Evolutionary conservation across 2,113 vertebrate genomes (phyloP), one percentile per base, ranked within the genome.

Genomic region (Crotalus helleri): DNA sequence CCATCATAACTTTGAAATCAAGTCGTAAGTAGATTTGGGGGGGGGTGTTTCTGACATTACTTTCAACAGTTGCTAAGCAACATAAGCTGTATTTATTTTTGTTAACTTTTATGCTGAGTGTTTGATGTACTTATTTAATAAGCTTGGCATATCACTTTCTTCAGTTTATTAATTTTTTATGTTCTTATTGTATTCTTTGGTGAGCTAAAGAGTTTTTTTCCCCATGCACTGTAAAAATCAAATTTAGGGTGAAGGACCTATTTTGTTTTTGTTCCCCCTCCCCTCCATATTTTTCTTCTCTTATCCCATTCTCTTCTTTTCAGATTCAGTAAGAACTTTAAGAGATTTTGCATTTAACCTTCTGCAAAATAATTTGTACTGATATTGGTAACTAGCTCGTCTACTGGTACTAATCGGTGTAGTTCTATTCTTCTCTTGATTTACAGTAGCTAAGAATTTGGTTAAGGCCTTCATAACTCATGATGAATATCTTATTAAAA

Each of bases 331-430:
- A 86, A 53, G 46, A 46, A 39, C 61, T 91, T 44, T 91, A 89
- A 91, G 3, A 44, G 39, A 91, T 93, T 2, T 92, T 59, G 93
- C 23, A n/a, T 94, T 89, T 90, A 24, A 89, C 61, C 21, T 93
- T 74, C 93, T 92, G 61, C 89, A 93, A 95, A 92, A 54, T 39
- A 23, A 91, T 90, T 64, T 46, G 61, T 91, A 13, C 58, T 93
- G 92, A 93, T 91, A 94, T 90, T 53, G 54, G 90, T 69, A 93
- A 74, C 29, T 61, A 89, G 46, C 94, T 91, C n/a, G 95, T 94
- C 94, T 94, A 93, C 94, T 91, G 92, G 29, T 93, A 26, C 93
- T 95, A 95, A 94, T 94, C 94, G 69, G 90, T 90, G 85, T 91
- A 49, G 86, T 91, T 96, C 92, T 95, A 69, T 91, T 94, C 87